Conservation (phyloP, 2,113 vertebrate genomes). For the Xiphorhynchus elegans region DNA sequence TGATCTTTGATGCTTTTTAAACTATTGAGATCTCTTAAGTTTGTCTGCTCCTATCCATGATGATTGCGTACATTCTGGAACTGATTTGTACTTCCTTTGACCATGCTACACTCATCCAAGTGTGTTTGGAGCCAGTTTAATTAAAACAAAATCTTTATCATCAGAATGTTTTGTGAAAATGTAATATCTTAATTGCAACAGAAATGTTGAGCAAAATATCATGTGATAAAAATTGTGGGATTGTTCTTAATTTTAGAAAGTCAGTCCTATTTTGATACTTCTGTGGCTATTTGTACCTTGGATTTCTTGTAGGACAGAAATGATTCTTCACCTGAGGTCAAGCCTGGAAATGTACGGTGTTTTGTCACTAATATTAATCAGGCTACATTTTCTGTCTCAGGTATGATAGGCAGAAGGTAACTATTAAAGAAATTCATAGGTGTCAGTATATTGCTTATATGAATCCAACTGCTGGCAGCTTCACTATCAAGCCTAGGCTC, state of each 20-base stretch:
- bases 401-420: constrained; percentile 83
- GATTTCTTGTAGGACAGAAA: neutral
- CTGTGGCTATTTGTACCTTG: neutral
- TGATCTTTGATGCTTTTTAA: neutral
- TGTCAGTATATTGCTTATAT: constrained; percentile 83
- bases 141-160: neutral
- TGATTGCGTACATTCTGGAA: neutral
- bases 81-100: neutral
- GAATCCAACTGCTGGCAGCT: constrained; percentile 84
- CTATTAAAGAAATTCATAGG: constrained; percentile 79
- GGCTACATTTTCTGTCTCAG: constrained; percentile 32
- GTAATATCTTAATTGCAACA: neutral
- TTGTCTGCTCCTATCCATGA: neutral
- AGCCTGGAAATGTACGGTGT: neutral
- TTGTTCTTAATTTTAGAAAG: neutral
- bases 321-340: neutral
- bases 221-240: neutral
- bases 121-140: neutral
- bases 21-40: neutral
- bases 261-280: neutral
- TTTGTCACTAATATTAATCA: neutral
- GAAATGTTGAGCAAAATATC: neutral
- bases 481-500: constrained; percentile 80
- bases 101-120: neutral
- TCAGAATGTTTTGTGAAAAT: neutral